Evolutionary conservation across 2,797 vertebrate species (phyloP), one percentile per base, ranked within the genome.

Genomic region (Pangasius djambal): DNA sequence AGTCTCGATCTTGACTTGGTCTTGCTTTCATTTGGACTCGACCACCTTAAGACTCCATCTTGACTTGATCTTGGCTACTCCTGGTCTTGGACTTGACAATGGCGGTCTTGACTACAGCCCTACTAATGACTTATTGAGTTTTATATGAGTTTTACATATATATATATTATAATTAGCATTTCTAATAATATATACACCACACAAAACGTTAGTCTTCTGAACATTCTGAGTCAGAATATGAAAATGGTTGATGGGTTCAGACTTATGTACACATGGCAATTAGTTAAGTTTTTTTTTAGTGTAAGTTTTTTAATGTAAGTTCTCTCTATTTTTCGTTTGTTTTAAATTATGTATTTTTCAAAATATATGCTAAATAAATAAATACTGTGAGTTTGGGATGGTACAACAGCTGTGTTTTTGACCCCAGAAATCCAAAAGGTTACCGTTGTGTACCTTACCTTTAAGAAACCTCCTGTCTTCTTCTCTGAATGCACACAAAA

Each of bases 391-490:
- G 83, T 52, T 50, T n/a, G 7, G 59, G 61, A 84, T 52, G 61
- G 15, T 34, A 69, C 37, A 84, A 48, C 61, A 67, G 6, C 57
- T 63, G 40, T 85, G 28, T 69, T 70, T 70, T 37, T 22, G n/a
- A 83, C n/a, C 18, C n/a, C n/a, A 22, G 16, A 34, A 70, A 55
- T 63, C 34, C 57, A 15, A 16, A 65, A 44, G 37, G 37, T 83
- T 48, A n/a, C 25, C 10, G 7, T 40, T 89, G 90, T 90, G 87
- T 72, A 87, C 74, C 67, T 69, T 92, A 69, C 88, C 89, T 67
- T 86, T 86, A 91, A 89, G 89, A 90, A 92, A 79, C 79, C 77
- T 89, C 87, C 89, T 74, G 81, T 91, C 84, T 81, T 28, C 70
- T 88, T 89, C 84, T 88, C 77, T 88, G 81, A 75, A 81, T 57